Evolutionary conservation across 2,113 vertebrate genomes (phyloP), one percentile per base, ranked within the genome.

Genomic region (Cervus canadensis): DNA sequence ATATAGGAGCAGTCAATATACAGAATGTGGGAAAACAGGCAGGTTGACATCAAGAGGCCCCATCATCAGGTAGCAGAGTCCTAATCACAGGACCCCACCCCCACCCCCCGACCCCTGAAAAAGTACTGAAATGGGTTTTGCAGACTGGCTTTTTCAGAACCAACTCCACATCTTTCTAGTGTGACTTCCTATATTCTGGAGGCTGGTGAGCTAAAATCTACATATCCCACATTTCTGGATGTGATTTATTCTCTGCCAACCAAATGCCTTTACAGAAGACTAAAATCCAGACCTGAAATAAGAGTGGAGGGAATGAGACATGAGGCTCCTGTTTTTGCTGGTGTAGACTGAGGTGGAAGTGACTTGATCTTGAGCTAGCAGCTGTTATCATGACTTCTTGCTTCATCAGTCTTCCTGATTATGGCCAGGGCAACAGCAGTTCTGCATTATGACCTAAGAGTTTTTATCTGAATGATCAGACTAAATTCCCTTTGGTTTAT

Each of bases 401-500:
- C 64, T 95, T 87, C 6, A 54, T 17, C 45, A 43, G 25, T 45
- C 57, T 57, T 94, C 62, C 60, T 74, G 30, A 54, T 43, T 79
- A 57, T 48, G 57, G 74, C 45, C 33, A 54, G 36, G 50, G 36
- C 43, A 62, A 48, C 1, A 45, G 64, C 43, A 50, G 54, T 81
- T 30, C 76, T 56, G 14, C 3, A 1, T 74, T 11, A 52, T 30
- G 45, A 90, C 26, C 90, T 59, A 36, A 74, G 71, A 81, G 14
- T 36, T 54, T 87, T 85, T n/a, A 9, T 11, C 40, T 74, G 28
- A 17, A 88, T 82, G 36, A 52, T 76, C 67, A 89, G 19, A 78
- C 33, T 89, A n/a, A 57, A 57, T 17, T 92, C n/a, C 83, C 43
- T 92, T 95, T 40, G 48, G 86, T 71, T 89, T 87, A 93, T 81